These are phyloP conservation scores for Tympanoctomys barrerae DNA, from an alignment of 2,797 vertebrate genomes.

Conservation along the genomic window DNA sequence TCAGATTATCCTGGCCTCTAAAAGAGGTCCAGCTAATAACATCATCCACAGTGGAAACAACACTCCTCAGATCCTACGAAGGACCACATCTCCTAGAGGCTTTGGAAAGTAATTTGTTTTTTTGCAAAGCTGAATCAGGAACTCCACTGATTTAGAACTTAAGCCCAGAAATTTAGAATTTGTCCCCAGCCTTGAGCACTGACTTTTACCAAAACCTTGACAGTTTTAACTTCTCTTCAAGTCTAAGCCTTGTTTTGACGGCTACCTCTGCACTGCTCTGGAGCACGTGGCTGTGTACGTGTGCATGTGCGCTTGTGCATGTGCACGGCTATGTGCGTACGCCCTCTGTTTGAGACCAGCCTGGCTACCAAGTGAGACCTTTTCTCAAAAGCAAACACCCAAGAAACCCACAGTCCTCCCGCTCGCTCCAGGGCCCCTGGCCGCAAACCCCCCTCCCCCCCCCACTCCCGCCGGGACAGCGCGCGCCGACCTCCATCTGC, in stretches of 20 bases:
- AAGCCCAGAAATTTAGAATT: not conserved
- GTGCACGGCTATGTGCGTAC: too few species aligned
- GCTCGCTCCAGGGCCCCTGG: accelerated
- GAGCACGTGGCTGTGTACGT: not conserved
- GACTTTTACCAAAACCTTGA: constrained; percentile 64
- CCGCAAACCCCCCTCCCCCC: not conserved
- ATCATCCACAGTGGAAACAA: constrained; percentile 1
- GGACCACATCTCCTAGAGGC: not conserved
- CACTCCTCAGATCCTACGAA: not conserved
- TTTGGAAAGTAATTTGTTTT: constrained; percentile 56
- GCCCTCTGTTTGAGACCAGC: not conserved
- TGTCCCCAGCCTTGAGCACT: constrained; percentile 25
- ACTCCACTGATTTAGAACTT: constrained; percentile 62
- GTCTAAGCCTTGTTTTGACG: not conserved
- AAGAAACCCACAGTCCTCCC: not conserved
- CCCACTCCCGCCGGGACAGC: accelerated
- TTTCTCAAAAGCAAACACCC: not conserved
- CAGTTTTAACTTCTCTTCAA: constrained; percentile 29
- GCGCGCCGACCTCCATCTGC: constrained; percentile 96
- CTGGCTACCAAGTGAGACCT: not conserved
- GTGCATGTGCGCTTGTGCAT: not conserved
- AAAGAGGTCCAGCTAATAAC: constrained; percentile 54
- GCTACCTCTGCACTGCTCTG: not conserved
- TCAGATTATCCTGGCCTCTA: constrained; percentile 26
- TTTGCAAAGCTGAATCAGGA: constrained; percentile 60